Evolutionary conservation across 2,888 invertebrate species (phyloP).

Genomic region (Timema cristinae): DNA sequence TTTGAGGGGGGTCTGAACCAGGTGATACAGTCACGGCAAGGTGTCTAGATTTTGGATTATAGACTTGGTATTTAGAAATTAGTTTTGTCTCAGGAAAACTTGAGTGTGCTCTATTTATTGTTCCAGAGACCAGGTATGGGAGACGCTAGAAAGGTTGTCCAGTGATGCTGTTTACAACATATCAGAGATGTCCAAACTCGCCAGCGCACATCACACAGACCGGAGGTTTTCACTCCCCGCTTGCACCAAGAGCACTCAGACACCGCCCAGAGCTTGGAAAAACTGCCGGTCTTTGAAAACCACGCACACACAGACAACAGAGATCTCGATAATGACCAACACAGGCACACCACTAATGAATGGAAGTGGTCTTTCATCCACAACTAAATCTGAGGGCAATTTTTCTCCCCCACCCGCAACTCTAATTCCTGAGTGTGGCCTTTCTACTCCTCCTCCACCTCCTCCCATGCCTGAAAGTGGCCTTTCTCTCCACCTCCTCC

Average conservation of each 20-base stretch:
- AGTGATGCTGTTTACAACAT: constrained; percentile 9
- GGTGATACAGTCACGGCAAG: no score
- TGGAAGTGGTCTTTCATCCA: no score
- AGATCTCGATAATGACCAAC: constrained; percentile 4
- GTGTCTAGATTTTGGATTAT: no score
- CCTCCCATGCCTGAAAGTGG: constrained; percentile 17
- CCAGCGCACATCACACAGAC: constrained; percentile 2
- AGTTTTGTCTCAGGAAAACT: no score
- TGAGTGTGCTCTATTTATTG: neutral
- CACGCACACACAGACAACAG: neutral
- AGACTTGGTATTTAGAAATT: no score
- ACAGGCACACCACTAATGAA: neutral
- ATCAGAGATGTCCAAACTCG: no score
- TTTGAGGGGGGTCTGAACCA: no score
- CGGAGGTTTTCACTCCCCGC: neutral
- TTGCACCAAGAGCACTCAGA: constrained; percentile 21
- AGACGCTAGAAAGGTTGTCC: neutral
- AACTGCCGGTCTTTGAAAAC: no score
- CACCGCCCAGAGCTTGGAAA: constrained; percentile 14
- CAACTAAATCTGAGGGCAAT: no score
- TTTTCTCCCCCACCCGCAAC: neutral
- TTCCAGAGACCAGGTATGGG: neutral
- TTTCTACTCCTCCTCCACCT: constrained; percentile 25
- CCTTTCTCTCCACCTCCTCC: constrained; percentile 34
- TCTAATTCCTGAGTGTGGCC: neutral